Evolutionary conservation across 2,113 vertebrate species (phyloP), one percentile per base, ranked within the genome.

Genomic region (Pituophis catenifer): DNA sequence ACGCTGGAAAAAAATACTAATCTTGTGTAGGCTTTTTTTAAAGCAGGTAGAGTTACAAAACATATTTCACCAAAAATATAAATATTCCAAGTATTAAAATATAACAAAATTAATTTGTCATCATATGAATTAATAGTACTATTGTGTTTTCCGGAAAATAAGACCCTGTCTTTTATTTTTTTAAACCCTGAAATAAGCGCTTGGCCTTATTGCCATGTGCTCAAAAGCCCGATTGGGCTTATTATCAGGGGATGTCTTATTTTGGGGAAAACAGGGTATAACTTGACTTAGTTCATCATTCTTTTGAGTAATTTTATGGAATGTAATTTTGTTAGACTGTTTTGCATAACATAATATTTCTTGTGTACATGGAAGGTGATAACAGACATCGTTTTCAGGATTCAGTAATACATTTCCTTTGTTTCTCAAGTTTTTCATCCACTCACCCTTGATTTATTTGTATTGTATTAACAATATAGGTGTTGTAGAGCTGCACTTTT

Each of bases 81-180:
- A 13, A 9, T 38, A 53, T 5, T 58, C 89, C 92, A 93, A 94
- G 65, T 75, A 94, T 93, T 90, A 59, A 13, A 13, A 26, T 48
- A 93, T 93, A 94, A n/a, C 5, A 92, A 58, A 44, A 75, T 55
- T 92, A 58, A 65, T 53, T 57, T 24, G 50, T 65, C 55, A 23
- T 92, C 94, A 91, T 11, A 10, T 9, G 48, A 65, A 19, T 0
- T 0, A 57, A 7, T 2, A n/a, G 55, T 93, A 90, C 87, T 62
- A 48, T 1, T 5, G 44, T 5, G 44, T 48, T 48, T 48, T 48
- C 44, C 44, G 2, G 44, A 48, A 48, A 48, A 48, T 48, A 48
- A 48, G 44, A 48, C 44, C 3, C 4, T 48, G 44, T 48, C 44
- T 48, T 48, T 4, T 48, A 48, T 48, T 48, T 48, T 48, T 48